Evolutionary conservation across 2,113 vertebrate genomes (phyloP).

Genomic region (Tachysurus fulvidraco): DNA sequence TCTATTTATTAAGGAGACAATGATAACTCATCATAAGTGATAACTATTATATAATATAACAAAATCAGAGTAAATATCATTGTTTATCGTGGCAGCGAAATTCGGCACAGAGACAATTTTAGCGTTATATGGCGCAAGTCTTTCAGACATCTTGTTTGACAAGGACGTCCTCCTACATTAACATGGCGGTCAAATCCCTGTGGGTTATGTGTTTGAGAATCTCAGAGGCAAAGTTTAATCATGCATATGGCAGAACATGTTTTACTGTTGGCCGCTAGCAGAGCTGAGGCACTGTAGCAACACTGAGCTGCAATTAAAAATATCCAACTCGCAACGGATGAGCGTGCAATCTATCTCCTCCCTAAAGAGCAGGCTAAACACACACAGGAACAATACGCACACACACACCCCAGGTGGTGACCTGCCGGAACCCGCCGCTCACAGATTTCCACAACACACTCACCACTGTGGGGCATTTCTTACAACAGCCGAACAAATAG

Average conservation of each 20-base stretch:
- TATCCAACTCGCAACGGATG: background rate
- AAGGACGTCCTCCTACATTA: background rate
- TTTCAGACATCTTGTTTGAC: background rate
- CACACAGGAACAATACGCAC: conserved; percentile 19
- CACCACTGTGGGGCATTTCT: conserved; percentile 16
- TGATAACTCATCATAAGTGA: background rate
- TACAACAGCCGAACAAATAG: conserved; percentile 7
- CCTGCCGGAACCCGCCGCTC: conserved; percentile 35
- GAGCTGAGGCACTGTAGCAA: conserved; percentile 10
- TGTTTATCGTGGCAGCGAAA: background rate
- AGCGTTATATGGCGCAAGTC: background rate
- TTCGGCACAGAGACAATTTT: background rate
- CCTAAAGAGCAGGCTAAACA: conserved; percentile 9
- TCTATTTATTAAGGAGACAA: background rate
- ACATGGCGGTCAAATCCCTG: background rate
- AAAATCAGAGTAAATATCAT: background rate
- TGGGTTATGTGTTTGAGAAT: background rate
- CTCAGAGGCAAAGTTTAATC: conserved; percentile 13
- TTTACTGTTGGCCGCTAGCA: conserved; percentile 4
- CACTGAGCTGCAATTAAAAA: conserved; percentile 24
- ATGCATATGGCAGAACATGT: conserved; percentile 28
- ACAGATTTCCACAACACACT: conserved; percentile 42
- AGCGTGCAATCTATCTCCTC: conserved; percentile 39
- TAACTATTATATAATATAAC: background rate
- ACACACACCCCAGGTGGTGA: conserved; percentile 23